phyloP scores from a whole-genome alignment of 2,888 invertebrate genomes.

The Blastobasis lacticolella region DNA sequence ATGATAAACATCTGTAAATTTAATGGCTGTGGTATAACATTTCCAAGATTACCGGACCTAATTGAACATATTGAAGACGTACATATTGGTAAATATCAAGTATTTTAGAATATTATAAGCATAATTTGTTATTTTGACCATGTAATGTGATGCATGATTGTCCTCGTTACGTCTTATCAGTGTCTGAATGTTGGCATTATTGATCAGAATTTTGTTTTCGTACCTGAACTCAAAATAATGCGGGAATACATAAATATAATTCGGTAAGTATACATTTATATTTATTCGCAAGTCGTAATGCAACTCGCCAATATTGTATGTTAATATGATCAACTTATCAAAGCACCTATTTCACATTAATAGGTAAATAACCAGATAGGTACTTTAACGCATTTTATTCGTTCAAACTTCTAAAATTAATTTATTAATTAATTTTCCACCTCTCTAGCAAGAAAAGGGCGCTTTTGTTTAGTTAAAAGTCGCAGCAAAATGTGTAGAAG shows the following conservation, averaged over 20 bases:
- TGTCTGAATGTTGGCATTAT: slow-evolving; percentile 60
- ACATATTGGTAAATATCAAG: slow-evolving; percentile 83
- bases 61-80: slow-evolving; percentile 92
- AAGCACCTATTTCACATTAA: no score
- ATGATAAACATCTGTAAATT: slow-evolving; percentile 92
- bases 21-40: slow-evolving; percentile 88
- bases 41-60: slow-evolving; percentile 85
- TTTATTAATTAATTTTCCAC: no score
- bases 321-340: no score
- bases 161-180: slow-evolving; percentile 63
- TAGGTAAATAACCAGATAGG: no score
- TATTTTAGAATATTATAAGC: slow-evolving; percentile 18
- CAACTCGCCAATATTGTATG: no score
- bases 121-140: slow-evolving; percentile 23
- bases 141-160: slow-evolving; percentile 41
- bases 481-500: no score
- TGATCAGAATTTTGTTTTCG: slow-evolving; percentile 33
- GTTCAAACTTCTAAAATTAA: no score
- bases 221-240: slow-evolving; percentile 26
- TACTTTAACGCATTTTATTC: no score
- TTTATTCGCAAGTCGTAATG: no score
- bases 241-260: slow-evolving; percentile 16
- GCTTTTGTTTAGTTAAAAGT: no score
- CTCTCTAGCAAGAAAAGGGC: no score
- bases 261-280: no score